Percentiles rank a stretch among this genome's conserved stretches.
These are phyloP conservation scores for Leptestheria dahalacensis DNA, from an alignment of 1,140 invertebrate genomes.

Conservation along the genomic window DNA sequence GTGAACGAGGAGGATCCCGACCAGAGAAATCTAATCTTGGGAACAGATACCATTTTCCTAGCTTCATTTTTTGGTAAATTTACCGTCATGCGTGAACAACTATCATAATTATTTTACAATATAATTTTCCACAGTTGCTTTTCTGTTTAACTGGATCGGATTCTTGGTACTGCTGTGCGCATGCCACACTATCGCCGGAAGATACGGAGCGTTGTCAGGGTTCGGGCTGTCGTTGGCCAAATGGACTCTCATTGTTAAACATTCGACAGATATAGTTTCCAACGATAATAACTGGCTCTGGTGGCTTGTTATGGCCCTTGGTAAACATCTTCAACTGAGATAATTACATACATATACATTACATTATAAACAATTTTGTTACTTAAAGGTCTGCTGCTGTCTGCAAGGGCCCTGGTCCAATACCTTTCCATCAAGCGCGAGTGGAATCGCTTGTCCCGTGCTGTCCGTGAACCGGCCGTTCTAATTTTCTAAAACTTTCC, in stretches of 20 bases:
- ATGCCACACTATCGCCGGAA: slow-evolving; percentile 80
- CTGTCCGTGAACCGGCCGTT: slow-evolving; percentile 64
- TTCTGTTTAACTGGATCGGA: slow-evolving; percentile 89
- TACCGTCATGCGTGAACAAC: slow-evolving; percentile 7
- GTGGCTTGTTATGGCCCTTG: slow-evolving; percentile 79
- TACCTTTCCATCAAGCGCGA: slow-evolving; percentile 79
- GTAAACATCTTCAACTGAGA: slow-evolving; percentile 31
- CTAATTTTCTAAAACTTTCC: slow-evolving; percentile 56
- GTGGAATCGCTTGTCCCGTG: slow-evolving; percentile 67
- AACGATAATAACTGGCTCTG: slow-evolving; percentile 76
- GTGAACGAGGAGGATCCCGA: not conserved
- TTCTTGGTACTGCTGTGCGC: slow-evolving; percentile 81
- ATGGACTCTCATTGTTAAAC: slow-evolving; percentile 86
- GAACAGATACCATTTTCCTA: slow-evolving; percentile 76
- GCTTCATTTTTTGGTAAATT: slow-evolving; percentile 62
- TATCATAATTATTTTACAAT: slow-evolving; percentile 1
- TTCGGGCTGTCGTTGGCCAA: slow-evolving; percentile 83
- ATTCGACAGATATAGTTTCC: slow-evolving; percentile 66
- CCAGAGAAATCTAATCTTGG: slow-evolving; percentile 31
- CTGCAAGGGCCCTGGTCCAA: slow-evolving; percentile 69
- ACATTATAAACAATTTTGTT: slow-evolving; percentile 13
- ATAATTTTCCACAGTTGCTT: slow-evolving; percentile 45
- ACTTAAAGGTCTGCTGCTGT: slow-evolving; percentile 60
- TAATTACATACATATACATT: slow-evolving; percentile 1
- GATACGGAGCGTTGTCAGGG: slow-evolving; percentile 79